These are phyloP conservation scores for Eonycteris spelaea DNA, from an alignment of 2,113 vertebrate genomes.

Conservation along the genomic window DNA sequence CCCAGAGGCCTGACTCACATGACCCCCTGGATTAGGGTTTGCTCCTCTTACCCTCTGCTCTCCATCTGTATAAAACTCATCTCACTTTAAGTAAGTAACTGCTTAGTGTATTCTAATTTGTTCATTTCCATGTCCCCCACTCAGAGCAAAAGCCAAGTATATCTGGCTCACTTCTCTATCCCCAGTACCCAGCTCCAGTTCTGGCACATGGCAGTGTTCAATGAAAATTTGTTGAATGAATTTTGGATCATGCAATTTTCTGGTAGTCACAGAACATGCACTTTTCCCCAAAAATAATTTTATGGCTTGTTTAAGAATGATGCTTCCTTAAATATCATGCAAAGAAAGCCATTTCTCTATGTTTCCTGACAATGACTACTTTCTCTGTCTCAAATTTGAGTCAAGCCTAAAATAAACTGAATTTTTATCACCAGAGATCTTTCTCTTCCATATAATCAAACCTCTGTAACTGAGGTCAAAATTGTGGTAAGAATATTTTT, in stretches of 20 bases:
- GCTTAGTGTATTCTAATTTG: not conserved
- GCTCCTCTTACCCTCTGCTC: not conserved
- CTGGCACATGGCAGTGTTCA: not conserved
- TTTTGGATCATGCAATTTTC: not conserved
- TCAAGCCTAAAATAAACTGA: not conserved
- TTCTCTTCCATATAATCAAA: not conserved
- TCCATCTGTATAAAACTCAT: not conserved
- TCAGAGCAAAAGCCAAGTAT: not conserved
- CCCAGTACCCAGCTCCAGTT: not conserved
- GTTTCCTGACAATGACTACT: not conserved
- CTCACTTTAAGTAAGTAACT: not conserved
- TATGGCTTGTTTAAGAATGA: not conserved
- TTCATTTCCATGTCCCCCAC: not conserved
- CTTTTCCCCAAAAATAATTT: not conserved
- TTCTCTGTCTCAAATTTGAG: not conserved
- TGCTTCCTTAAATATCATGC: not conserved
- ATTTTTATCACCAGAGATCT: not conserved
- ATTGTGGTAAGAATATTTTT: not conserved
- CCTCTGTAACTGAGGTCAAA: not conserved
- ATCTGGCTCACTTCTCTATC: not conserved
- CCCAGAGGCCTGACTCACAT: not conserved
- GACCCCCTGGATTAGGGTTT: not conserved
- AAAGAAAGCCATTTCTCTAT: not conserved
- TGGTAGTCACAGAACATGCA: not conserved
- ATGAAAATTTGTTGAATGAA: not conserved